Evolutionary conservation across 1,140 invertebrate genomes (phyloP).

Genomic region (Procambarus clarkii): DNA sequence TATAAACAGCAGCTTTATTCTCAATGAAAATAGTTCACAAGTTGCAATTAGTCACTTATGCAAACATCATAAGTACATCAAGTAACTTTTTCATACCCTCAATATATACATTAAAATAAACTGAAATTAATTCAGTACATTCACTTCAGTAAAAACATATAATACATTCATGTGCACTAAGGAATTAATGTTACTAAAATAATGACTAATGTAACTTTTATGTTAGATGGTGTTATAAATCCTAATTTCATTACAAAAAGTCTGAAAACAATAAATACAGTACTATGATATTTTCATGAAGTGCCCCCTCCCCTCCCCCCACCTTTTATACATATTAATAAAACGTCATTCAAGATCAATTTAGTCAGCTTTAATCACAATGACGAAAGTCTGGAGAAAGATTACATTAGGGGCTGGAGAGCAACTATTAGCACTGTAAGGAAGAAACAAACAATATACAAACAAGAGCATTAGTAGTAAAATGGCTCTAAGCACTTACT

Average conservation of each 20-base stretch:
- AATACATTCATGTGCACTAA: background rate
- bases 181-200: background rate
- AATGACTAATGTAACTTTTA: background rate
- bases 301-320: too few species aligned
- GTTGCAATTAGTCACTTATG: background rate
- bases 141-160: constrained; percentile 19
- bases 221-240: background rate
- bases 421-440: too few species aligned
- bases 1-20: too few species aligned
- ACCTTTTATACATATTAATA: background rate
- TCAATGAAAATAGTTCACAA: background rate
- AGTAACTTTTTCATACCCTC: background rate
- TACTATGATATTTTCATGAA: background rate
- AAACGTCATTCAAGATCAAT: background rate
- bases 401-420: too few species aligned
- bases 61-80: constrained; percentile 28
- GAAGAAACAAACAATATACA: too few species aligned
- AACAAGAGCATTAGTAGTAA: background rate
- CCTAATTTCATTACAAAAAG: background rate
- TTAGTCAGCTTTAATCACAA: background rate
- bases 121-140: background rate
- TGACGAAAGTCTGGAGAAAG: background rate
- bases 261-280: background rate
- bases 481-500: background rate
- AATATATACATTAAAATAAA: constrained; percentile 30